Evolutionary conservation across 2,888 invertebrate genomes (phyloP).

Genomic region (Macaria notata): DNA sequence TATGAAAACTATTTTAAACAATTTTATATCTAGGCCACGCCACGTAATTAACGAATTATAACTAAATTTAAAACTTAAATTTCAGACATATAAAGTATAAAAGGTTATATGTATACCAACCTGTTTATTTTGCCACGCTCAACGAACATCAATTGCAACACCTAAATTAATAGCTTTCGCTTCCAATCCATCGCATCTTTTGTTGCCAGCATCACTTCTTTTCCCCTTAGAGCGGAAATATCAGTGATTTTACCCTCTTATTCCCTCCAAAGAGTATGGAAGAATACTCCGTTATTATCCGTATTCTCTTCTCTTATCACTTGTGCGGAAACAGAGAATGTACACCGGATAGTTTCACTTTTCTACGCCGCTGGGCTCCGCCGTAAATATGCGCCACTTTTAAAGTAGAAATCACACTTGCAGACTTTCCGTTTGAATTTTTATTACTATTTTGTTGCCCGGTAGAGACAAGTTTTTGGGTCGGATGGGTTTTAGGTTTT

Average conservation of each 20-base stretch:
- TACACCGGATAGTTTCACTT: conserved; percentile 74
- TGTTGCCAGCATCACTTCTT: conserved; percentile 10
- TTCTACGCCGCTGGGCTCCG: conserved; percentile 71
- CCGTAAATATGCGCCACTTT: conserved; percentile 70
- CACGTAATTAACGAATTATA: too few relatives aligned
- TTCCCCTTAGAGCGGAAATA: conserved; percentile 36
- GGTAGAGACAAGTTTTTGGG: conserved; percentile 21
- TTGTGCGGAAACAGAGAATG: conserved; percentile 37
- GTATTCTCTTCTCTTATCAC: neutral
- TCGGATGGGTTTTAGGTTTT: too few relatives aligned
- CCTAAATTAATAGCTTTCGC: conserved; percentile 9
- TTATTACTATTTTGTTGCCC: conserved; percentile 26
- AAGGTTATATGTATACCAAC: too few relatives aligned
- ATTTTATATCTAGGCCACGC: too few relatives aligned
- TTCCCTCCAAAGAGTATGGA: too few relatives aligned
- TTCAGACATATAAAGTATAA: too few relatives aligned
- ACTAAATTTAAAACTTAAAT: too few relatives aligned
- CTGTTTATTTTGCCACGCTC: too few relatives aligned
- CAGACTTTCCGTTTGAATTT: conserved; percentile 45
- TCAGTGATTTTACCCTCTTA: neutral
- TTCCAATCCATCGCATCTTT: conserved; percentile 10
- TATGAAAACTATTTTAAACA: too few relatives aligned
- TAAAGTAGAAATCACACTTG: conserved; percentile 64
- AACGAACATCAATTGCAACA: neutral
- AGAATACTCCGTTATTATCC: too few relatives aligned